Conservation (phyloP, 2,888 invertebrate species). For the Papilio elwesi region DNA sequence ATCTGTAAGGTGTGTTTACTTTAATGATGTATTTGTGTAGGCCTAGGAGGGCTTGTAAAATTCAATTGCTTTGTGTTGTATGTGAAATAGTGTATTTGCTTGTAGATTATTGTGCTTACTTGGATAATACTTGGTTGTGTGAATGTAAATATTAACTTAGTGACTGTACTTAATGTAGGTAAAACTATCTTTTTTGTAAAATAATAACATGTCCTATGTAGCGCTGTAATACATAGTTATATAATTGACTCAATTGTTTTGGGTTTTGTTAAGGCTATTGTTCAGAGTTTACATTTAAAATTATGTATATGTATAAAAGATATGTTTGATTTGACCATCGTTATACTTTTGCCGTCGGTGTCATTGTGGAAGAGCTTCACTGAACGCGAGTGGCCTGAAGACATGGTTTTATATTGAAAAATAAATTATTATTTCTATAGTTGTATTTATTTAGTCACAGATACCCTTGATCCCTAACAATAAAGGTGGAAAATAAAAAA, state of each 20-base stretch:
- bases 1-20: conserved; percentile 24
- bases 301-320: conserved; percentile 15
- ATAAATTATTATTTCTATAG: conserved; percentile 39
- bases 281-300: conserved; percentile 69
- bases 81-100: conserved; percentile 28
- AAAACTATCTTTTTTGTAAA: conserved; percentile 13
- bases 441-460: conserved; percentile 12
- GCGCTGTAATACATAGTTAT: conserved; percentile 55
- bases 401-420: conserved; percentile 38
- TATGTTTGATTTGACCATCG: neutral
- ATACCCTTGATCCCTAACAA: too few relatives aligned
- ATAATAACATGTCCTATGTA: conserved; percentile 34
- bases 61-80: conserved; percentile 28
- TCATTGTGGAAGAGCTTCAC: conserved; percentile 11
- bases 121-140: conserved; percentile 72
- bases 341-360: conserved; percentile 2
- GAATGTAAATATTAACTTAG: conserved; percentile 64
- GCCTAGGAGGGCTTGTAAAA: neutral
- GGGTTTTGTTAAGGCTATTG: conserved; percentile 76
- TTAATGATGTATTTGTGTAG: too few relatives aligned
- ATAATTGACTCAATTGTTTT: conserved; percentile 59
- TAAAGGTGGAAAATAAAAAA: too few relatives aligned
- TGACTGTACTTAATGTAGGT: conserved; percentile 6
- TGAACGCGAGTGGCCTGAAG: conserved; percentile 21
- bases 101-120: conserved; percentile 44